Percentiles rank a stretch among this genome's conserved stretches.
Evolutionary conservation across 1,140 invertebrate genomes (phyloP).

Genomic region (Papilio machaon): DNA sequence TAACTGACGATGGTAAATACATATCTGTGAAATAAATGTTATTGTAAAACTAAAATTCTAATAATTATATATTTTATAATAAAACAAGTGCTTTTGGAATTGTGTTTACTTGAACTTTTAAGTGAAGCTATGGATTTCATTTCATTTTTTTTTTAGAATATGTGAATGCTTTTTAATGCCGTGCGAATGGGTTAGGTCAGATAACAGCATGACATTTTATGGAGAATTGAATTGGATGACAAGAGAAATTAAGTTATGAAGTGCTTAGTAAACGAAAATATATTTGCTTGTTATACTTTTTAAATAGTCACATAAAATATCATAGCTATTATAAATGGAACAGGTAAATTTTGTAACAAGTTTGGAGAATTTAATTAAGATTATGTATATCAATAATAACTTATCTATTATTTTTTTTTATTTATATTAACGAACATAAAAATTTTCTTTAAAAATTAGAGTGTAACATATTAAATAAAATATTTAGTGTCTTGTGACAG

Average conservation of each 20-base stretch:
- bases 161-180: background rate
- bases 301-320: background rate
- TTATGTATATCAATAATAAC: background rate
- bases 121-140: background rate
- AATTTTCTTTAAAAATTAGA: too few species aligned
- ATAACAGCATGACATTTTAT: too few species aligned
- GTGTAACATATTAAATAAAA: too few species aligned
- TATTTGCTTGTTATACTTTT: background rate
- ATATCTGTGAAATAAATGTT: constrained; percentile 92
- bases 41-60: constrained; percentile 82
- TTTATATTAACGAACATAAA: too few species aligned
- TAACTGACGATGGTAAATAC: constrained; percentile 98
- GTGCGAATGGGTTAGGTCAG: too few species aligned
- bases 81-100: background rate
- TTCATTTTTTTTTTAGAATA: background rate
- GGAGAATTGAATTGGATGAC: too few species aligned
- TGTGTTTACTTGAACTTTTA: background rate
- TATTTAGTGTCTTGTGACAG: too few species aligned
- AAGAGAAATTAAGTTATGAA: too few species aligned
- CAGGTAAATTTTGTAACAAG: too few species aligned
- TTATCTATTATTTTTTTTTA: background rate
- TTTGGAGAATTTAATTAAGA: too few species aligned
- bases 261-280: too few species aligned
- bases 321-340: background rate
- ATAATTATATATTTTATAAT: too few species aligned